These are phyloP conservation scores for Ceratosolen solmsi DNA, from an alignment of 1,140 invertebrate genomes.

Conservation along the genomic window DNA sequence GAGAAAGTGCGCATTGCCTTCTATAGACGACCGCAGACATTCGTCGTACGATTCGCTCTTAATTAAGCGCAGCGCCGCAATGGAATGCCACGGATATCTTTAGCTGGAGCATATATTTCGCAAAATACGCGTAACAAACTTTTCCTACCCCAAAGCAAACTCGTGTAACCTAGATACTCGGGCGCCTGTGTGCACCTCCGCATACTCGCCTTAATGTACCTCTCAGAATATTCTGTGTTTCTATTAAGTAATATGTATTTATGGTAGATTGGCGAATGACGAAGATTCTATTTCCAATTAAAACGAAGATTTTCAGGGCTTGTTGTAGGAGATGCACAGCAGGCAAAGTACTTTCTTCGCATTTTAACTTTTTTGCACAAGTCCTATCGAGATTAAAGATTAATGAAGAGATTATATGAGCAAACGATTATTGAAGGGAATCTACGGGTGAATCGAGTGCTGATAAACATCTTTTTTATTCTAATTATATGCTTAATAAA, in stretches of 20 bases:
- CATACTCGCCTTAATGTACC: not conserved
- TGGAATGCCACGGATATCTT: not conserved
- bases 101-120: not conserved
- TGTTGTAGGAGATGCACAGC: too few species aligned
- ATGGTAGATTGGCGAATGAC: too few species aligned
- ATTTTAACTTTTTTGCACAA: too few species aligned
- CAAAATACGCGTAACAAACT: not conserved
- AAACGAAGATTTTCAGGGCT: too few species aligned
- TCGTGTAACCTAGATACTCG: not conserved
- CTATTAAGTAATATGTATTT: not conserved
- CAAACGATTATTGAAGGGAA: too few species aligned
- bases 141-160: not conserved
- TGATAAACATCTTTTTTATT: too few species aligned
- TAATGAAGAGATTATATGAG: too few species aligned
- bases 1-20: not conserved
- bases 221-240: not conserved
- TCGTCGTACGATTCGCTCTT: not conserved
- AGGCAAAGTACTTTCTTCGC: too few species aligned
- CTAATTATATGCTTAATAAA: too few species aligned
- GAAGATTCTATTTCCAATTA: too few species aligned
- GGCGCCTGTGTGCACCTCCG: not conserved
- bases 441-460: too few species aligned
- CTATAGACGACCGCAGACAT: not conserved
- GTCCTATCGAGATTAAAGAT: too few species aligned
- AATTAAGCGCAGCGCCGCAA: not conserved